Percentiles rank a stretch among this genome's conserved stretches.
Conservation (phyloP, 2,888 invertebrate genomes). For the Lissonota sp. region DNA sequence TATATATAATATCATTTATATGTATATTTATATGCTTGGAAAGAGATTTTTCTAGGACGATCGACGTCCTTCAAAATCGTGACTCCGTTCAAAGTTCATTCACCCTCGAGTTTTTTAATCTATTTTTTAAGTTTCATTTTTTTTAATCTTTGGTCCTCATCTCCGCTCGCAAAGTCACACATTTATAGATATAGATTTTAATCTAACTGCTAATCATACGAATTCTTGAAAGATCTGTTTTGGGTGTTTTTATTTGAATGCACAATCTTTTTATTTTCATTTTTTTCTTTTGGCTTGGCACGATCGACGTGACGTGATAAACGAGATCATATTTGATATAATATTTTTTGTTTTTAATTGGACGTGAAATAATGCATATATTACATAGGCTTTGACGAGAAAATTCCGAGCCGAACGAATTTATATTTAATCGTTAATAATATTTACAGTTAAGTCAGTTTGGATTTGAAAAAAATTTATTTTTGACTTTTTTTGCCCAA, state of each 20-base stretch:
- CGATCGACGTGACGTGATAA: slow-evolving; percentile 34
- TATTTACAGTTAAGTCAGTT: slow-evolving; percentile 46
- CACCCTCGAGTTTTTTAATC: slow-evolving; percentile 37
- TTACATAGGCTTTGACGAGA: slow-evolving; percentile 20
- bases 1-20: no score
- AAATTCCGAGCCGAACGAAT: slow-evolving; percentile 32
- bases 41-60: slow-evolving; percentile 17
- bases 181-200: slow-evolving; percentile 12
- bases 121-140: slow-evolving; percentile 35
- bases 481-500: slow-evolving; percentile 1
- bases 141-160: slow-evolving; percentile 57
- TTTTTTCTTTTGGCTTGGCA: slow-evolving; percentile 31
- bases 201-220: slow-evolving; percentile 20
- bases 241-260: neutral
- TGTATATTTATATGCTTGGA: neutral
- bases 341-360: slow-evolving; percentile 18
- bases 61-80: neutral
- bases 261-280: slow-evolving; percentile 2
- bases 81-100: slow-evolving; percentile 17
- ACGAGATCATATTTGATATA: neutral
- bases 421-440: slow-evolving; percentile 21
- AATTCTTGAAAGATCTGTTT: neutral
- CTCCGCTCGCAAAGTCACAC: slow-evolving; percentile 24
- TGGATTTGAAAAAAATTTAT: neutral
- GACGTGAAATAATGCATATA: slow-evolving; percentile 34